Evolutionary conservation across 2,113 vertebrate genomes (phyloP).

Genomic region (Zingel zingel): DNA sequence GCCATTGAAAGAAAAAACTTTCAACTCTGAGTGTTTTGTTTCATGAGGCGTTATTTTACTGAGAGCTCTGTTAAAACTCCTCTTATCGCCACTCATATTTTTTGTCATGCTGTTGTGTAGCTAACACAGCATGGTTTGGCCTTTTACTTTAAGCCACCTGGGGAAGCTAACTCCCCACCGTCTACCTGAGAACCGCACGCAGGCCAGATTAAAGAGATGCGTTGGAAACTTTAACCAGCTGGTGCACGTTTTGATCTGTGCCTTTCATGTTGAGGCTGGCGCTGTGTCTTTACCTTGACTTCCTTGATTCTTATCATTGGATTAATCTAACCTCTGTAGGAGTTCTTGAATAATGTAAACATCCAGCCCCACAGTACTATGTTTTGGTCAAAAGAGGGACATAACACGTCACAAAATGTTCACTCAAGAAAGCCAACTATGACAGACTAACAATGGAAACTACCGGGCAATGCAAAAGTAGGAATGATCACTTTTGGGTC

Average conservation of each 20-base stretch:
- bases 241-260: constrained; percentile 36
- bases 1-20: constrained; percentile 3
- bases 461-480: background rate
- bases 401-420: background rate
- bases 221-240: constrained; percentile 53
- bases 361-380: background rate
- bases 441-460: constrained; percentile 28
- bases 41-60: background rate
- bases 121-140: constrained; percentile 1
- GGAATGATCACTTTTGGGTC: background rate
- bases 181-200: constrained; percentile 26
- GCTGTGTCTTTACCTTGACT: constrained; percentile 26
- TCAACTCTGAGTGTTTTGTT: background rate
- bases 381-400: background rate
- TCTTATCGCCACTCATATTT: background rate
- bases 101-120: background rate
- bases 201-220: constrained; percentile 53
- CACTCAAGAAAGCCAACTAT: constrained; percentile 13
- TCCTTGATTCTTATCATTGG: constrained; percentile 20
- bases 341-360: constrained; percentile 14
- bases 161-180: constrained; percentile 6
- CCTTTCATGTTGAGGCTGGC: constrained; percentile 29
- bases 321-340: constrained; percentile 18
- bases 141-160: constrained; percentile 45
- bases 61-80: background rate